Evolutionary conservation across 2,797 vertebrate genomes (phyloP), one percentile per base, ranked within the genome.

Genomic region (Salarias fasciatus): DNA sequence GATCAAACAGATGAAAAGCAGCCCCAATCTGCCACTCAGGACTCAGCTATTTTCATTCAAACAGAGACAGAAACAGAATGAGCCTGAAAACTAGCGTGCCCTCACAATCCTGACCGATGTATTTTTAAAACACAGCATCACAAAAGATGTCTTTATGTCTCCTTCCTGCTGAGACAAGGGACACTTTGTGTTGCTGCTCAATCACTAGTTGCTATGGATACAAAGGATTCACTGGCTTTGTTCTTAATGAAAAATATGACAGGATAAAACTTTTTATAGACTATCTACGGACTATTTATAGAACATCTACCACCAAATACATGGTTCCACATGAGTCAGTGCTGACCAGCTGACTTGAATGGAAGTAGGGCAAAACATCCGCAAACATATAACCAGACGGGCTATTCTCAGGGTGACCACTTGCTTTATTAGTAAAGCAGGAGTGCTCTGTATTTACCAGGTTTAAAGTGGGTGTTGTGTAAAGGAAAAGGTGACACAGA

Each of bases 181-280:
- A 77, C 72, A 79, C 64, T 73, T 55, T 68, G 55, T 75, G 57
- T 58, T 49, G 42, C 41, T 53, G 49, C 54, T 78, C 77, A 72
- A 79, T 78, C 74, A 60, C 1, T 2, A 18, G 88, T 90, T 88
- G 73, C 88, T 78, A 89, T 90, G 89, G 89, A 85, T 71, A 90
- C 80, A 58, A 68, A 65, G 54, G 56, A 70, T 69, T 60, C 53
- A 52, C 53, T 79, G 65, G 77, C 73, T 80, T 83, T 80, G 53
- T 73, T 73, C 61, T 82, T 80, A 49, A 64, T 62, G 41, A 67
- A 63, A 75, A 82, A 75, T 74, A 35, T 55, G 60, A 69, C 46
- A 52, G 51, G 49, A 75, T 69, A 69, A 80, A 83, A 72, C 60
- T 29, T 41, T 33, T 14, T 24, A 24, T 24, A 24, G 18, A 24